Percentiles rank a stretch among this genome's conserved stretches.
Evolutionary conservation across 2,888 invertebrate genomes (phyloP).

Genomic region (Electrophaes corylata): DNA sequence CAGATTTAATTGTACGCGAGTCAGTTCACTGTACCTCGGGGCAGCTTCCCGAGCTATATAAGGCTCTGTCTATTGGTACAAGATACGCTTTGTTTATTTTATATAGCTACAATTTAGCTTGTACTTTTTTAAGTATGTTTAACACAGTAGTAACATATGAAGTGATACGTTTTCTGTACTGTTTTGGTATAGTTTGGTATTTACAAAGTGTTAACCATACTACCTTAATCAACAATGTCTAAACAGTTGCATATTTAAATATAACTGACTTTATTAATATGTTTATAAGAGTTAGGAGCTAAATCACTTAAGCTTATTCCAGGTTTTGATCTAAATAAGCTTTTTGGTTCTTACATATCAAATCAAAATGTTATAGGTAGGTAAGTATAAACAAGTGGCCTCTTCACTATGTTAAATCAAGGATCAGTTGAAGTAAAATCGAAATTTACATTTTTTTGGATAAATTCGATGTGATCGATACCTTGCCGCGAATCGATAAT

Average conservation of each 20-base stretch:
- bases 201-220: no score
- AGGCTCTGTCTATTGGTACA: constrained; percentile 62
- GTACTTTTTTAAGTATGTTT: constrained; percentile 41
- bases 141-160: constrained; percentile 31
- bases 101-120: constrained; percentile 63
- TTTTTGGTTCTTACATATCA: no score
- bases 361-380: no score
- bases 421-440: neutral
- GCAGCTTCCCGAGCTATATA: constrained; percentile 65
- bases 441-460: neutral
- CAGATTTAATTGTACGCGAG: constrained; percentile 52
- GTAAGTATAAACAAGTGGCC: no score
- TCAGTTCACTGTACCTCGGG: constrained; percentile 49
- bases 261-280: no score
- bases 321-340: no score
- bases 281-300: no score
- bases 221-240: no score
- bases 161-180: neutral
- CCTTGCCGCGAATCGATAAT: neutral
- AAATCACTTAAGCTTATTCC: no score
- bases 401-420: no score
- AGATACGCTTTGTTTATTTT: constrained; percentile 77
- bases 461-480: neutral
- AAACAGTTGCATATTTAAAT: no score
- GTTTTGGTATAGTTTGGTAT: neutral